Evolutionary conservation across 2,888 invertebrate genomes (phyloP).

Genomic region (Tineola bisselliella): DNA sequence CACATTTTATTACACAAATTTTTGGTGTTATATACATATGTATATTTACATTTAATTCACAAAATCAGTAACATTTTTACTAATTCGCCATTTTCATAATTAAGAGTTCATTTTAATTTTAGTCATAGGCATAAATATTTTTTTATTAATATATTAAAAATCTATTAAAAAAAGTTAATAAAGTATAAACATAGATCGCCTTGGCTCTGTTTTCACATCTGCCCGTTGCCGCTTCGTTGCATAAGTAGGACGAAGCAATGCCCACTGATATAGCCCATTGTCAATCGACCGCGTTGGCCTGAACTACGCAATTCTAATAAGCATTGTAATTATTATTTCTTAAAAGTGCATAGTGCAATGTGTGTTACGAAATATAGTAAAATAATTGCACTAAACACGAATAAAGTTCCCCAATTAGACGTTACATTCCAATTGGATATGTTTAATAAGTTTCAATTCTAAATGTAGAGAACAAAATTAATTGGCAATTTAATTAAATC

Average conservation of each 20-base stretch:
- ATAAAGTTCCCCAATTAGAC: too few relatives aligned
- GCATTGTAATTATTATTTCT: conserved; percentile 25
- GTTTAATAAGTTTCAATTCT: not conserved
- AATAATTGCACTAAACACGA: too few relatives aligned
- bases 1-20: too few relatives aligned
- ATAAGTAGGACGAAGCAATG: conserved; percentile 38
- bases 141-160: not conserved
- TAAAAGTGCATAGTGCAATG: too few relatives aligned
- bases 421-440: too few relatives aligned
- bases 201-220: conserved; percentile 57
- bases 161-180: not conserved
- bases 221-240: conserved; percentile 42
- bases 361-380: too few relatives aligned
- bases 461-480: not conserved
- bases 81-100: too few relatives aligned
- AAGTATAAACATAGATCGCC: conserved; percentile 29
- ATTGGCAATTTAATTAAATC: not conserved
- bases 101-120: too few relatives aligned
- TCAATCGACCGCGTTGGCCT: conserved; percentile 29
- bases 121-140: too few relatives aligned
- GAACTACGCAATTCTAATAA: conserved; percentile 10
- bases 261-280: conserved; percentile 37
- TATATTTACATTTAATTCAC: too few relatives aligned
- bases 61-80: too few relatives aligned
- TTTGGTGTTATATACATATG: too few relatives aligned